These are phyloP conservation scores for Poeciliopsis occidentalis DNA, from an alignment of 2,113 vertebrate species.

Conservation along the genomic window DNA sequence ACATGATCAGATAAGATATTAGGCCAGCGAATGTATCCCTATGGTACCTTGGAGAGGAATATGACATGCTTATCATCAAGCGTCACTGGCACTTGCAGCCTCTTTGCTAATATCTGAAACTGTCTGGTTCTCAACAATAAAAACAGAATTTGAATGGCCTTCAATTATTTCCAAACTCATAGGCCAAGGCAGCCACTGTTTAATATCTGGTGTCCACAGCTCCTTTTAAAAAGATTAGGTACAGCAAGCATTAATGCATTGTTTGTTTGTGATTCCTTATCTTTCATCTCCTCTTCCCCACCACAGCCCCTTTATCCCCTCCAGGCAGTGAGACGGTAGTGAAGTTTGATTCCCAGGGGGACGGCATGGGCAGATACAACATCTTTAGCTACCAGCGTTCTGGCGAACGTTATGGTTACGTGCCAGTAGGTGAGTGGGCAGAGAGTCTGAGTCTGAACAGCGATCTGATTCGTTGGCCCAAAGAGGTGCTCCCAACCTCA, in stretches of 20 bases:
- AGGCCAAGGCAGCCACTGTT: slow-evolving; percentile 46
- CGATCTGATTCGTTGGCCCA: slow-evolving; percentile 92
- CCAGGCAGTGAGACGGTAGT: slow-evolving; percentile 87
- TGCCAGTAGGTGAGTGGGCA: slow-evolving; percentile 95
- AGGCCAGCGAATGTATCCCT: slow-evolving; percentile 34
- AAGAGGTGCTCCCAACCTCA: slow-evolving; percentile 85
- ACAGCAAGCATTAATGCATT: slow-evolving; percentile 46
- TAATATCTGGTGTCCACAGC: slow-evolving; percentile 46
- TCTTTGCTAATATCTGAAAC: slow-evolving; percentile 55
- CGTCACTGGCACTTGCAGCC: slow-evolving; percentile 59
- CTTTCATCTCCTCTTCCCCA: slow-evolving; percentile 50
- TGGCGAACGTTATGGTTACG: slow-evolving; percentile 87
- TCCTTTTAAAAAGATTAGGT: slow-evolving; percentile 53
- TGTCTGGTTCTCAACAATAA: slow-evolving; percentile 49
- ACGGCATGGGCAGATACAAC: slow-evolving; percentile 94
- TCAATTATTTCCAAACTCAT: slow-evolving; percentile 36
- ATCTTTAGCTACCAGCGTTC: slow-evolving; percentile 95
- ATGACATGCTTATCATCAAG: slow-evolving; percentile 38
- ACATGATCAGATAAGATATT: slow-evolving; percentile 50
- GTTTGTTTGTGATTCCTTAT: slow-evolving; percentile 44
- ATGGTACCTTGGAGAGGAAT: slow-evolving; percentile 52
- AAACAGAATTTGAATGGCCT: slow-evolving; percentile 49
- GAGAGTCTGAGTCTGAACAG: slow-evolving; percentile 88
- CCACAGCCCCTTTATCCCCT: slow-evolving; percentile 91
- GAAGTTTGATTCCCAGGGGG: slow-evolving; percentile 94